A percentile compares a stretch with the other conserved stretches of the same genome.
These are phyloP conservation scores for Mycteria americana DNA, from an alignment of 2,797 vertebrate genomes.

Conservation along the genomic window DNA sequence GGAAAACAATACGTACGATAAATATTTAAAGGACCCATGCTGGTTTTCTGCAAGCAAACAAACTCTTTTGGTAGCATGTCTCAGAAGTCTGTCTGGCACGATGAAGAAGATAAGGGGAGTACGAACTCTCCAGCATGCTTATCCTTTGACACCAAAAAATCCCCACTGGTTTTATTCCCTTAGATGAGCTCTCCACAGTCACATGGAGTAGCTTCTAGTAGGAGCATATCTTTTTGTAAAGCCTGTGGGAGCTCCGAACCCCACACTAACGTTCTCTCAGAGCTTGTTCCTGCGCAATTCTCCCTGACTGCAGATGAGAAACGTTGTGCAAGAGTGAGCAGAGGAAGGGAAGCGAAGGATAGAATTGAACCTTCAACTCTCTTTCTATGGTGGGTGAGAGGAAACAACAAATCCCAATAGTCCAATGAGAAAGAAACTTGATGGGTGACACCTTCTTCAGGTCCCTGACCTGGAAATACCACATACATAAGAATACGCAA, in stretches of 20 bases:
- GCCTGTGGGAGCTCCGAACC: background rate
- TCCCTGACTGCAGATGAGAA: background rate
- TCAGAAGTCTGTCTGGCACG: background rate
- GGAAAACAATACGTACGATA: background rate
- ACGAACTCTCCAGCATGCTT: background rate
- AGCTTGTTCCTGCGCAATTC: background rate
- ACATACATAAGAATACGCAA: background rate
- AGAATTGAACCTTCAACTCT: background rate
- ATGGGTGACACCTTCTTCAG: background rate
- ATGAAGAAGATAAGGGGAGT: background rate
- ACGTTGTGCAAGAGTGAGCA: background rate
- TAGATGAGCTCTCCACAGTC: background rate
- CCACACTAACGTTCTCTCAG: rapidly evolving
- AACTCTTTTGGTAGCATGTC: background rate
- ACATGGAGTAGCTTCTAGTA: background rate
- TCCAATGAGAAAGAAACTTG: background rate
- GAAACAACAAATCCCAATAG: background rate
- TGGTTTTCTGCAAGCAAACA: background rate
- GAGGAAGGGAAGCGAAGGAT: background rate
- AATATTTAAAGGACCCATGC: background rate
- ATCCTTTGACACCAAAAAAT: background rate
- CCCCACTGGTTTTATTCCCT: background rate
- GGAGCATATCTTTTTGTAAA: background rate
- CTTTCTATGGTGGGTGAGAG: background rate
- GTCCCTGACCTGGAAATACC: background rate